Conservation (phyloP, 2,113 vertebrate species). For the Lophius piscatorius region DNA sequence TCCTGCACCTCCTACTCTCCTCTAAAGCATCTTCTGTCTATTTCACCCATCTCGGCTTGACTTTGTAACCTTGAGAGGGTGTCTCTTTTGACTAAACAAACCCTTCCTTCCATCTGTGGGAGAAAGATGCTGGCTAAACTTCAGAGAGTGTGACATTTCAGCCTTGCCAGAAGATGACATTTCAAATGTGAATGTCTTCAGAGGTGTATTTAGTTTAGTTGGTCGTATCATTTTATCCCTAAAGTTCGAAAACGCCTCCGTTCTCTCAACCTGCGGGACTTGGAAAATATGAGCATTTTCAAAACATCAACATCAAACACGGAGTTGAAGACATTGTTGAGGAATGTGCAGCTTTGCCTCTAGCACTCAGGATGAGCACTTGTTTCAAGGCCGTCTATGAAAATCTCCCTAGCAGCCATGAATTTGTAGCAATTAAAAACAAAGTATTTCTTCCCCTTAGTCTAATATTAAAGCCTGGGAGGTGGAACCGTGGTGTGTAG, state of each 20-base stretch:
- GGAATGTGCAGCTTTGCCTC: conserved; percentile 29
- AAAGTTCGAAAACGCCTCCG: conserved; percentile 24
- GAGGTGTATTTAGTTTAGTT: conserved; percentile 4
- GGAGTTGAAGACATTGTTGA: conserved; percentile 7
- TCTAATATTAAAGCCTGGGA: conserved; percentile 30
- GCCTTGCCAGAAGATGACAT: not conserved
- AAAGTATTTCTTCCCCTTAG: conserved; percentile 26
- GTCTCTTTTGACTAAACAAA: conserved; percentile 33
- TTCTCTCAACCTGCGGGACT: not conserved
- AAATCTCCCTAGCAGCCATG: conserved; percentile 14
- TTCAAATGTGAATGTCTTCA: conserved; percentile 17
- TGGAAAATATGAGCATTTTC: conserved; percentile 14
- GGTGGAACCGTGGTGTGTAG: conserved; percentile 17
- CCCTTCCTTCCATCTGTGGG: conserved; percentile 8
- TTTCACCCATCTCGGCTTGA: conserved; percentile 31
- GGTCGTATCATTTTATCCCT: conserved; percentile 14
- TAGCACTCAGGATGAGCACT: conserved; percentile 13
- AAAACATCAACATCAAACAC: conserved; percentile 22
- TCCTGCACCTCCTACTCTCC: conserved; percentile 43
- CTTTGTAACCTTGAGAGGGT: conserved; percentile 58
- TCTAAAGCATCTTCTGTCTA: conserved; percentile 41
- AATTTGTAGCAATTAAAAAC: conserved; percentile 48
- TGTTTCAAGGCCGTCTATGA: conserved; percentile 1
- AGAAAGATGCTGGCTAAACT: conserved; percentile 20
- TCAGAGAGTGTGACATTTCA: conserved; percentile 26